These are phyloP conservation scores for Empidonax alnorum DNA, from an alignment of 2,113 vertebrate species.

Conservation along the genomic window DNA sequence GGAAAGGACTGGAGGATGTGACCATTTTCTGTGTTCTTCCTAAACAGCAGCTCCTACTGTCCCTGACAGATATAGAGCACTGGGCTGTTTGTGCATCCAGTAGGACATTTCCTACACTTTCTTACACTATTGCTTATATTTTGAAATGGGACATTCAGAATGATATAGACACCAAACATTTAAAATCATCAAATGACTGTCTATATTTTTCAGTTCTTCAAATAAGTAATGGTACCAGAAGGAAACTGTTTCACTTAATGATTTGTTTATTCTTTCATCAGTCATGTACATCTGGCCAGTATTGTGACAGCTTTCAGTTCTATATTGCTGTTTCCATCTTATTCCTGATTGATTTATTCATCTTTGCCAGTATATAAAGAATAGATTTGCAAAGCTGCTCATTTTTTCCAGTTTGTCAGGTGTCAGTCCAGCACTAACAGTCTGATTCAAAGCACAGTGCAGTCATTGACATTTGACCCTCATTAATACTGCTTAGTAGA, in stretches of 20 bases:
- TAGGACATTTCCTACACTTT: not conserved
- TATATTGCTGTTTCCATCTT: constrained; percentile 45
- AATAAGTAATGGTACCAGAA: constrained; percentile 16
- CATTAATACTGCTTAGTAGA: not conserved
- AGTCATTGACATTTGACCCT: not conserved
- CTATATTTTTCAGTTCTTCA: constrained; percentile 6
- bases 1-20: not conserved
- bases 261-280: constrained; percentile 60
- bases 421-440: constrained; percentile 38
- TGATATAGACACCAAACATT: not conserved
- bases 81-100: not conserved
- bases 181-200: not conserved
- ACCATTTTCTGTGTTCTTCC: not conserved
- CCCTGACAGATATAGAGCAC: not conserved
- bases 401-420: constrained; percentile 54
- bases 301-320: constrained; percentile 58
- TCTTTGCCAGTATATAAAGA: constrained; percentile 32
- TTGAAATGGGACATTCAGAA: not conserved
- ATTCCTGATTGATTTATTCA: constrained; percentile 46
- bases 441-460: constrained; percentile 2
- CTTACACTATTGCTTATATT: not conserved
- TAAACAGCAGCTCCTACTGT: not conserved
- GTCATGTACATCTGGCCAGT: constrained; percentile 57
- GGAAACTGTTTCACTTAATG: constrained; percentile 51
- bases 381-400: constrained; percentile 43